phyloP scores from a whole-genome alignment of 2,888 invertebrate species.

The Drosophila kuntzei region DNA sequence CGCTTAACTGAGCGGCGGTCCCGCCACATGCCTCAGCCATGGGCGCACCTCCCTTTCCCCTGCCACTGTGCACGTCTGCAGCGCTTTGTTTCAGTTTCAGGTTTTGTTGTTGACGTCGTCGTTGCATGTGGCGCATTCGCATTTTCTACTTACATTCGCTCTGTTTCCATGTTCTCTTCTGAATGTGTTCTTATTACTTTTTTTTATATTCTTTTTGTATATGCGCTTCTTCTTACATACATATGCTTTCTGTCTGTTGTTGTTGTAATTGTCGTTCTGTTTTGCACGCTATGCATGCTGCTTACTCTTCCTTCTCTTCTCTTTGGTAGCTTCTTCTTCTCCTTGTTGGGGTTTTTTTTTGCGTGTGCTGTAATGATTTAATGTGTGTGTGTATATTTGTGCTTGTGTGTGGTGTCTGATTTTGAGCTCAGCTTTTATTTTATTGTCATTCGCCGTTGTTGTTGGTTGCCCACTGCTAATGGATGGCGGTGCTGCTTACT shows the following conservation, averaged over 20 bases:
- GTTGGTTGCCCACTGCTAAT: constrained; percentile 37
- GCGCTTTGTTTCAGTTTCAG: constrained; percentile 60
- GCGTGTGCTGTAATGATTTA: constrained; percentile 64
- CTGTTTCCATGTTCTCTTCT: constrained; percentile 51
- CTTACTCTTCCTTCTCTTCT: constrained; percentile 17
- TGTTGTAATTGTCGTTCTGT: constrained; percentile 48
- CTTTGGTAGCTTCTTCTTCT: constrained; percentile 2
- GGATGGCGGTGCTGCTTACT: constrained; percentile 11
- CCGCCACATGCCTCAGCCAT: constrained; percentile 45
- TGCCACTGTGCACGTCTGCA: constrained; percentile 30
- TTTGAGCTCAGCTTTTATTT: constrained; percentile 71
- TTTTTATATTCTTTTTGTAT: constrained; percentile 41
- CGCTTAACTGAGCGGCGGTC: constrained; percentile 61
- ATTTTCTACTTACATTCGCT: constrained; percentile 38
- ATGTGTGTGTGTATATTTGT: constrained; percentile 41
- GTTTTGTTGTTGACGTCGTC: constrained; percentile 52
- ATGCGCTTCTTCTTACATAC: constrained; percentile 55
- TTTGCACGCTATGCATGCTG: constrained; percentile 39
- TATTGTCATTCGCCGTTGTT: constrained; percentile 35
- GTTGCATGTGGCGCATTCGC: constrained; percentile 73
- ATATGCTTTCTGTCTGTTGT: constrained; percentile 34
- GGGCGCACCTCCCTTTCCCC: constrained; percentile 12
- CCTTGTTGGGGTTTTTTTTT: constrained; percentile 23
- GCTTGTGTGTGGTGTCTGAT: constrained; percentile 59
- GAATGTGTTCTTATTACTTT: constrained; percentile 64